Conservation (phyloP, 2,113 vertebrate species). For the Tapirus terrestris region DNA sequence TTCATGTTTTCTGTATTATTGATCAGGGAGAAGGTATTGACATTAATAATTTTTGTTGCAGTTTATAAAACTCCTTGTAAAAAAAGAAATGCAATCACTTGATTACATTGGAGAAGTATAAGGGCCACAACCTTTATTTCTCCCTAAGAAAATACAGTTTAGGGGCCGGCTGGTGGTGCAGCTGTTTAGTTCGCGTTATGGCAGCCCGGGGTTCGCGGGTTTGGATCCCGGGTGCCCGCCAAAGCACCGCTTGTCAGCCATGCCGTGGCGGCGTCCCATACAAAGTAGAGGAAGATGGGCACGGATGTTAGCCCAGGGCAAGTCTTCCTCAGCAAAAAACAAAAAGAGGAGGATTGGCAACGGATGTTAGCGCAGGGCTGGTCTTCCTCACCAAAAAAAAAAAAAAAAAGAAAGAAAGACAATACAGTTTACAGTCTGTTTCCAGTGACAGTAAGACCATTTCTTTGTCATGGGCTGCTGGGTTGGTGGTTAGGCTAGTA, state of each 20-base stretch:
- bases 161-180: too few species aligned
- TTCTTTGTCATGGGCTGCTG: neutral
- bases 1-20: neutral
- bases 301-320: too few species aligned
- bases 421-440: neutral
- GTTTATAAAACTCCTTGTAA: neutral
- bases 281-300: too few species aligned
- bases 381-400: too few species aligned
- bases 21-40: neutral
- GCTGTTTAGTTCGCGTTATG: too few species aligned
- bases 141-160: neutral
- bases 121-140: neutral
- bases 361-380: too few species aligned
- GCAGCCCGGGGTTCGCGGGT: too few species aligned
- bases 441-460: neutral
- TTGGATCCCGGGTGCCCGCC: too few species aligned
- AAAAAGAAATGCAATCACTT: neutral
- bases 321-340: too few species aligned
- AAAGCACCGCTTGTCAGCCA: too few species aligned
- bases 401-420: neutral
- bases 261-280: too few species aligned
- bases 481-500: neutral
- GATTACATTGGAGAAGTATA: neutral
- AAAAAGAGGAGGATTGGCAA: too few species aligned
- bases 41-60: neutral